Evolutionary conservation across 1,140 invertebrate species (phyloP).

Genomic region (Atta cephalotes): DNA sequence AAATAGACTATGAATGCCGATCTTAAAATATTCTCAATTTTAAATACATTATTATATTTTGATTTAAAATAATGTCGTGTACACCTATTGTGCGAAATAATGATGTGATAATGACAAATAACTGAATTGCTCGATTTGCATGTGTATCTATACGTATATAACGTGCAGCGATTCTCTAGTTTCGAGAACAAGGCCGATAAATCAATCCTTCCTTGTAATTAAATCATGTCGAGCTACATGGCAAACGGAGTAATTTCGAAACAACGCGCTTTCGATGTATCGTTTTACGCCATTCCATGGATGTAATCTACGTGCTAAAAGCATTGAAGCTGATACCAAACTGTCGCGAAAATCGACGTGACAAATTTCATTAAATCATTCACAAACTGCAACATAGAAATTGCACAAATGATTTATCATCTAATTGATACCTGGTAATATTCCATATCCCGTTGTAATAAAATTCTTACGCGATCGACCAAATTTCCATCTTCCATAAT

Average conservation of each 20-base stretch:
- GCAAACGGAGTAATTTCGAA: constrained; percentile 14
- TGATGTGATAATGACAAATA: constrained; percentile 6
- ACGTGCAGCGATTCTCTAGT: neutral
- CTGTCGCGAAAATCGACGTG: constrained; percentile 8
- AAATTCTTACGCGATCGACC: constrained; percentile 92
- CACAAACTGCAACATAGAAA: neutral
- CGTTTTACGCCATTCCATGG: too few relatives aligned
- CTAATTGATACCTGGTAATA: constrained; percentile 90
- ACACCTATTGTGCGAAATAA: neutral
- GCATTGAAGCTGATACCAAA: neutral
- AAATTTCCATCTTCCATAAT: constrained; percentile 95
- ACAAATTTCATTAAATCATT: neutral
- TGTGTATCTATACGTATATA: neutral
- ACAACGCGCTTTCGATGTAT: neutral
- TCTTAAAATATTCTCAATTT: too few relatives aligned
- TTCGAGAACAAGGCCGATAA: constrained; percentile 1
- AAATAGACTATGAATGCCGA: too few relatives aligned
- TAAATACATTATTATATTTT: neutral
- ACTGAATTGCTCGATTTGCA: constrained; percentile 2
- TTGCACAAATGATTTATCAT: constrained; percentile 12
- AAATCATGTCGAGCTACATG: constrained; percentile 6
- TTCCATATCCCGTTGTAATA: constrained; percentile 92
- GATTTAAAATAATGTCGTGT: neutral
- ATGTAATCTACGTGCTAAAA: constrained; percentile 3
- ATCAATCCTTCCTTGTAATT: constrained; percentile 38